A percentile compares a stretch with the other conserved stretches of the same genome.
Evolutionary conservation across 2,888 invertebrate genomes (phyloP).

Genomic region (Drosophila fungiperda): DNA sequence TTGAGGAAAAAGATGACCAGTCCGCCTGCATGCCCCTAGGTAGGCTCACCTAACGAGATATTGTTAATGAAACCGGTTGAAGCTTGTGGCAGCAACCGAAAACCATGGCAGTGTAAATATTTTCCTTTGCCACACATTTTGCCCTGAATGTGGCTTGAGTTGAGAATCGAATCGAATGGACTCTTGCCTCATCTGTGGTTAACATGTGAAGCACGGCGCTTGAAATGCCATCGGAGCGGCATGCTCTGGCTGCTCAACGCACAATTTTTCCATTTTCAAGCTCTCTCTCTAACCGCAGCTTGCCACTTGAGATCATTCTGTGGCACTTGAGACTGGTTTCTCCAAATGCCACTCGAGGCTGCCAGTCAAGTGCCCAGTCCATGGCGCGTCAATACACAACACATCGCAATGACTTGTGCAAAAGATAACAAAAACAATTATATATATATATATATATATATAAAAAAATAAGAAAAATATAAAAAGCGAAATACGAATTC

Average conservation of each 20-base stretch:
- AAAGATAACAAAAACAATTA: conserved; percentile 45
- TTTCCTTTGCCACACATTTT: conserved; percentile 57
- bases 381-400: conserved; percentile 67
- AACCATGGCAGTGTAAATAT: conserved; percentile 55
- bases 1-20: conserved; percentile 38
- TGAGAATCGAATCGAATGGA: conserved; percentile 37
- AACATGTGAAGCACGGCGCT: conserved; percentile 73
- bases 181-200: conserved; percentile 33
- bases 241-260: conserved; percentile 31
- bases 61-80: conserved; percentile 66
- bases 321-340: conserved; percentile 79
- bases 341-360: conserved; percentile 74
- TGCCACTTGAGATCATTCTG: conserved; percentile 72
- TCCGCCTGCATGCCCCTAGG: conserved; percentile 9
- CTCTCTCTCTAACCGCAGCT: conserved; percentile 41
- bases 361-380: conserved; percentile 74
- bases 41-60: conserved; percentile 41
- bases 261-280: conserved; percentile 32
- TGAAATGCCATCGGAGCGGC: conserved; percentile 47
- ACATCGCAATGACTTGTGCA: conserved; percentile 70
- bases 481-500: conserved; percentile 6
- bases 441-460: background rate
- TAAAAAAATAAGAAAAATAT: conserved; percentile 1
- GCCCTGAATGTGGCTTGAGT: conserved; percentile 22
- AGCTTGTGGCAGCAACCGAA: conserved; percentile 38